A percentile compares a stretch with the other conserved stretches of the same genome.
Evolutionary conservation across 1,140 invertebrate genomes (phyloP).

Genomic region (Ceratina japonica): DNA sequence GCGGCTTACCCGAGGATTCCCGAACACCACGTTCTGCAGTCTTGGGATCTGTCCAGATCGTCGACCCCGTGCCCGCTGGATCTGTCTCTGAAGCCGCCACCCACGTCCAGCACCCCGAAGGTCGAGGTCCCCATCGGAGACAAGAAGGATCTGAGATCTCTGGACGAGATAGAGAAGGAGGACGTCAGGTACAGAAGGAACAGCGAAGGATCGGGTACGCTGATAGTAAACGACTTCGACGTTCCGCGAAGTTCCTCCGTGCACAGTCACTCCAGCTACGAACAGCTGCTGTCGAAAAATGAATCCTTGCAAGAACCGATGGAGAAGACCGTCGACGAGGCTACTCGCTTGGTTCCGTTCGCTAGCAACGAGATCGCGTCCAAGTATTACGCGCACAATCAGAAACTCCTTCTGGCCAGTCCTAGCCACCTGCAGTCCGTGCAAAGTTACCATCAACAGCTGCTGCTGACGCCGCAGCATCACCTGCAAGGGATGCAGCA

Average conservation of each 20-base stretch:
- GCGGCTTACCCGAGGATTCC: constrained; percentile 51
- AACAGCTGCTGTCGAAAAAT: constrained; percentile 45
- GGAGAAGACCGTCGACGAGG: constrained; percentile 33
- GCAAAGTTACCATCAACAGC: constrained; percentile 67
- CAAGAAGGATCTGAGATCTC: constrained; percentile 67
- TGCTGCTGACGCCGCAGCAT: constrained; percentile 69
- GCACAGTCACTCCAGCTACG: constrained; percentile 55
- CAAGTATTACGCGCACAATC: constrained; percentile 60
- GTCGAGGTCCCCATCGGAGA: constrained; percentile 69
- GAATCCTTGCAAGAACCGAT: constrained; percentile 28
- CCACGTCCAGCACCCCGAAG: constrained; percentile 50
- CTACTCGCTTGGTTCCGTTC: constrained; percentile 32
- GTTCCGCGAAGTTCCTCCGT: constrained; percentile 40
- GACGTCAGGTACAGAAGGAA: constrained; percentile 34
- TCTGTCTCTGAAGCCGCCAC: constrained; percentile 76
- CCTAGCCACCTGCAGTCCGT: constrained; percentile 60
- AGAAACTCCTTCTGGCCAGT: constrained; percentile 59
- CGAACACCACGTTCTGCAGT: constrained; percentile 51
- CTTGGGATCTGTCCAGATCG: constrained; percentile 57
- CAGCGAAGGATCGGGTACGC: constrained; percentile 20
- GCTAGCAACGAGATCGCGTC: constrained; percentile 25
- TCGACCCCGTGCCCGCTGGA: constrained; percentile 75
- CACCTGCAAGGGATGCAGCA: constrained; percentile 67
- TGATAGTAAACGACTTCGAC: constrained; percentile 54
- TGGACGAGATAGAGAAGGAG: constrained; percentile 48